These are phyloP conservation scores for Spilosoma lubricipeda DNA, from an alignment of 2,888 invertebrate species.

Conservation along the genomic window DNA sequence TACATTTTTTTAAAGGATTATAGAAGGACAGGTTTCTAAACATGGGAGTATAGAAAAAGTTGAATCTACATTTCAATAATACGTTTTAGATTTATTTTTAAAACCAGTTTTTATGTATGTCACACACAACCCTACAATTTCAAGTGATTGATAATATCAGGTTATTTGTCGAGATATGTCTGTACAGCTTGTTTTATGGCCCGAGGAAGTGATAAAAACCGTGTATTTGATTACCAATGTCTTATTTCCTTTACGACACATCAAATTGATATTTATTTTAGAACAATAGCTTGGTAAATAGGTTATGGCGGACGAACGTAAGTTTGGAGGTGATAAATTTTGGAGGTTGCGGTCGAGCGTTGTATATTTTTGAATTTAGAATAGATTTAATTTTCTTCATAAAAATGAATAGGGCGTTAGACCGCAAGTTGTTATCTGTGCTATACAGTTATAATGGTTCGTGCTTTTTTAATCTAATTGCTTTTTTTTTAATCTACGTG, in stretches of 20 bases:
- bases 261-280: slow-evolving; percentile 31
- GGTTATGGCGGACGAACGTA: not conserved
- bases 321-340: not conserved
- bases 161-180: slow-evolving; percentile 54
- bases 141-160: slow-evolving; percentile 59
- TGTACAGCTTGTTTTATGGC: slow-evolving; percentile 55
- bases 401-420: slow-evolving; percentile 8
- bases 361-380: slow-evolving; percentile 3
- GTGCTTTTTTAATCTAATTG: not conserved
- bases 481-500: not conserved
- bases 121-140: slow-evolving; percentile 39
- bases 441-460: not conserved
- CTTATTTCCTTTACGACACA: slow-evolving; percentile 50
- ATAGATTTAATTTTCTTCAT: slow-evolving; percentile 4
- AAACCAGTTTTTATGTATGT: slow-evolving; percentile 1
- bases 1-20: not conserved
- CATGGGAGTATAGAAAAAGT: not conserved
- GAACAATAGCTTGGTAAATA: slow-evolving; percentile 35
- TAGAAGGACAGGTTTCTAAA: not conserved
- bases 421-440: not conserved
- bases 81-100: not conserved
- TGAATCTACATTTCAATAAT: not conserved
- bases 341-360: slow-evolving; percentile 5
- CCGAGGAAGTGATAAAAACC: slow-evolving; percentile 58
- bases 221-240: slow-evolving; percentile 55